Evolutionary conservation across 2,888 invertebrate genomes (phyloP), one percentile per base, ranked within the genome.

Genomic region (Ichneumoninae sp.): DNA sequence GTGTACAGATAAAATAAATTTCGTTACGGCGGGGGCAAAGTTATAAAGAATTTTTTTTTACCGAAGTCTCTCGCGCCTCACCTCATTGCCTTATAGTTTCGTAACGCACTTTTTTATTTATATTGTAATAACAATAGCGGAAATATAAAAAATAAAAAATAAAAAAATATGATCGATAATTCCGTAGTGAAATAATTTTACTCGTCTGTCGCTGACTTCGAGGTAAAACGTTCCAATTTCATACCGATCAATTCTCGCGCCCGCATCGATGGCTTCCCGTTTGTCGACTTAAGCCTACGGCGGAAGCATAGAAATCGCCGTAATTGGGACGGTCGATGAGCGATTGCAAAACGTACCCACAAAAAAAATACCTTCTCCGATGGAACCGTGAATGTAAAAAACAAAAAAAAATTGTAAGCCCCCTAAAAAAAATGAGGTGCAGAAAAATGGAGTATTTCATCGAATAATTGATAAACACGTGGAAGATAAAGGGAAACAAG

Each of bases 21-120:
- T 84, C 82, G 70, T 79, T 81, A 54, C 81, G 81, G 77, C 65
- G 65, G n/a, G 74, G 57, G 33, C 77, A 65, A 74, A 75, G 52
- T 10, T 6, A 30, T n/a, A 26, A 60, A 50, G 26, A 60, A 74
- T 65, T 26, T 22, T 36, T 30, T 16, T 40, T 40, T 40, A 47
- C 26, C 75, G 7, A 63, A 60, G 52, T 30, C 60, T 63, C 30
- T 40, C 22, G 76, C 36, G n/a, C 66, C 44, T 13, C 4, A 4
- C 44, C 44, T 16, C 3, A 47, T 47, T 13, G 44, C n/a, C n/a
- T 19, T 54, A 54, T 22, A 19, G 0, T 19, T 54, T 54, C 44
- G 44, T 22, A 10, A 54, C 54, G 19, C 19, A 7, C 13, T 8
- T 54, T 54, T 1, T 54, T 0, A 52, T 22, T 22, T 54, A 10